Conservation (phyloP, 2,888 invertebrate genomes). For the Melanchra persicariae region DNA sequence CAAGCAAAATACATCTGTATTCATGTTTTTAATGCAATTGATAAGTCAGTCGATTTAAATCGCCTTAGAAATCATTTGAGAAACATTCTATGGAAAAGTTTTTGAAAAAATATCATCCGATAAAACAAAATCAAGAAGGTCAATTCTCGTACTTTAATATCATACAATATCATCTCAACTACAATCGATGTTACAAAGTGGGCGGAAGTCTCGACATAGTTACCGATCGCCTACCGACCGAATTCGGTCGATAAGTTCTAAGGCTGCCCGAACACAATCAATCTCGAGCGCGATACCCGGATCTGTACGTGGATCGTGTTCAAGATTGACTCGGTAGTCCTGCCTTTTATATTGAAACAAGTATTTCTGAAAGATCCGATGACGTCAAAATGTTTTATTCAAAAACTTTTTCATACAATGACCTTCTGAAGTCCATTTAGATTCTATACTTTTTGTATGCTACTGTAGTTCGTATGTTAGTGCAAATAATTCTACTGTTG, state of each 20-base stretch:
- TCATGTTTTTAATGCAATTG: slow-evolving; percentile 32
- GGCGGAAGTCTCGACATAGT: no score
- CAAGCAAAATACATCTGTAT: slow-evolving; percentile 10
- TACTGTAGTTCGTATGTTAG: slow-evolving; percentile 49
- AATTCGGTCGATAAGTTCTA: no score
- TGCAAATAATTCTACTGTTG: slow-evolving; percentile 31
- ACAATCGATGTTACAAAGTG: no score
- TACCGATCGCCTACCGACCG: no score
- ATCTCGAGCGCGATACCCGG: no score
- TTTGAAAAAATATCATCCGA: background rate
- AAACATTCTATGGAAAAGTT: slow-evolving; percentile 22
- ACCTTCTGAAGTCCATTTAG: slow-evolving; percentile 30
- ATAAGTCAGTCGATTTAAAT: slow-evolving; percentile 26
- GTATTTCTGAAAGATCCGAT: background rate
- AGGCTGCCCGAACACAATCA: no score
- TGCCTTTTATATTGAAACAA: no score
- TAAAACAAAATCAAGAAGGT: no score
- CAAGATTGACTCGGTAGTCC: no score
- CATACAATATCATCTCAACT: no score
- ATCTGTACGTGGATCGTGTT: no score
- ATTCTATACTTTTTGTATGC: slow-evolving; percentile 47
- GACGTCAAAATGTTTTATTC: background rate
- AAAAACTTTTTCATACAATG: slow-evolving; percentile 39
- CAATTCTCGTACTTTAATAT: no score
- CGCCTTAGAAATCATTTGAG: slow-evolving; percentile 5